phyloP scores from a whole-genome alignment of 2,888 invertebrate species.

The Tiliacea citrago region DNA sequence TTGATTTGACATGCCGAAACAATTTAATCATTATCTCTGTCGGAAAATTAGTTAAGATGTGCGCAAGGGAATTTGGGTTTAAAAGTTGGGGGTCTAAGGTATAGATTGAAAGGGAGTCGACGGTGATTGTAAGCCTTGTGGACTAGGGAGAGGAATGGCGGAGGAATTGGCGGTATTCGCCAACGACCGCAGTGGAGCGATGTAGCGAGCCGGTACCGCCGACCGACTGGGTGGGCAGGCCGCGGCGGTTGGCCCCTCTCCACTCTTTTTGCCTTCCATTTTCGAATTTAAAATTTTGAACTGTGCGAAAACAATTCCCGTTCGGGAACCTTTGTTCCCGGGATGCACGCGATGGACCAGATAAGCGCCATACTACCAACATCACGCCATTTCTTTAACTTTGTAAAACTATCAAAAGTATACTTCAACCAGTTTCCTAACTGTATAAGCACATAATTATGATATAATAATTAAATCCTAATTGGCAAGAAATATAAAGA shows the following conservation, averaged over 20 bases:
- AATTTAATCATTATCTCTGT: conserved; percentile 89
- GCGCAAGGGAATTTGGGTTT: conserved; percentile 64
- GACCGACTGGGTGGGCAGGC: conserved; percentile 88
- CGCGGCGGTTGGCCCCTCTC: conserved; percentile 80
- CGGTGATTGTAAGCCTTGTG: conserved; percentile 78
- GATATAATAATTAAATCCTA: conserved; percentile 84
- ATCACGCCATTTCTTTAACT: conserved; percentile 68
- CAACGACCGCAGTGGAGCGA: conserved; percentile 84
- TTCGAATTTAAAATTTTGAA: conserved; percentile 81
- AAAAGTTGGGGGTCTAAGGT: conserved; percentile 70
- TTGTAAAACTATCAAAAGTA: conserved; percentile 8
- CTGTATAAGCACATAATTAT: conserved; percentile 66
- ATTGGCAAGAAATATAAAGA: conserved; percentile 81
- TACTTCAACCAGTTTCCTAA: conserved; percentile 30
- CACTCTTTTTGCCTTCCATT: conserved; percentile 83
- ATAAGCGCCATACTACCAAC: conserved; percentile 68
- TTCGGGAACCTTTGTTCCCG: conserved; percentile 67
- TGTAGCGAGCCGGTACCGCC: conserved; percentile 80
- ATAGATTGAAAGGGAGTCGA: conserved; percentile 62
- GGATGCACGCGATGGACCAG: conserved; percentile 72
- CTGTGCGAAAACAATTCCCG: conserved; percentile 76
- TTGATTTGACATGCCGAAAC: conserved; percentile 91
- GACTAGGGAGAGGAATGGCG: conserved; percentile 78
- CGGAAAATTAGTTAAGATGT: conserved; percentile 79
- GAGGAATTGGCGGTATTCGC: conserved; percentile 90